Evolutionary conservation across 2,113 vertebrate genomes (phyloP).

Genomic region (Callipepla squamata): DNA sequence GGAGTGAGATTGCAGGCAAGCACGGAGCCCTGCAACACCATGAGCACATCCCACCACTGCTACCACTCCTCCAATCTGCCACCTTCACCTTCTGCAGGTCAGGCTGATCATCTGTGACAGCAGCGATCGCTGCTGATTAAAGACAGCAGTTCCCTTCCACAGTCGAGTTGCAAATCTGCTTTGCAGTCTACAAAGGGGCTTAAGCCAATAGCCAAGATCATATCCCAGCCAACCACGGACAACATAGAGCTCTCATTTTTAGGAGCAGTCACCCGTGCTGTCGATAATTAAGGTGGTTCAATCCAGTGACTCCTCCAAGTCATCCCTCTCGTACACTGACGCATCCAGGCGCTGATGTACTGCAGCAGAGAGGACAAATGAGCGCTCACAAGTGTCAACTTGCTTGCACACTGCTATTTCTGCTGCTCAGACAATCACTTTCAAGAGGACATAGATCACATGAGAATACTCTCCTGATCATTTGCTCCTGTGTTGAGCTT

Average conservation of each 20-base stretch:
- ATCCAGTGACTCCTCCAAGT: not conserved
- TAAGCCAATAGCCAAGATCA: not conserved
- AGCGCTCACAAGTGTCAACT: not conserved
- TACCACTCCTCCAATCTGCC: not conserved
- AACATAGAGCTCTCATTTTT: not conserved
- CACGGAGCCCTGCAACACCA: not conserved
- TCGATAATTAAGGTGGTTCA: not conserved
- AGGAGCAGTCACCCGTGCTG: rapidly evolving
- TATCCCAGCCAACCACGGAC: not conserved
- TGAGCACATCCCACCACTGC: not conserved
- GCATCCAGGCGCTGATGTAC: not conserved
- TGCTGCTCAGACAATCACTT: not conserved
- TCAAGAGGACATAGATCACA: not conserved
- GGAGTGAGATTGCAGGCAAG: not conserved
- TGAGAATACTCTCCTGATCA: not conserved
- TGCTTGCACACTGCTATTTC: not conserved
- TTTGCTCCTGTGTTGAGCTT: not conserved
- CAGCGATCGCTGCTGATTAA: not conserved
- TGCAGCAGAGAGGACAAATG: not conserved
- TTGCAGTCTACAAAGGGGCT: not conserved
- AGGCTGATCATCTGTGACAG: not conserved
- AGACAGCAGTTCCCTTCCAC: not conserved
- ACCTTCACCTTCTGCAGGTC: not conserved
- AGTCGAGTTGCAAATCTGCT: not conserved
- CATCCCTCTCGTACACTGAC: not conserved